Evolutionary conservation across 2,113 vertebrate species (phyloP).

Genomic region (Porphyrio hochstetteri): DNA sequence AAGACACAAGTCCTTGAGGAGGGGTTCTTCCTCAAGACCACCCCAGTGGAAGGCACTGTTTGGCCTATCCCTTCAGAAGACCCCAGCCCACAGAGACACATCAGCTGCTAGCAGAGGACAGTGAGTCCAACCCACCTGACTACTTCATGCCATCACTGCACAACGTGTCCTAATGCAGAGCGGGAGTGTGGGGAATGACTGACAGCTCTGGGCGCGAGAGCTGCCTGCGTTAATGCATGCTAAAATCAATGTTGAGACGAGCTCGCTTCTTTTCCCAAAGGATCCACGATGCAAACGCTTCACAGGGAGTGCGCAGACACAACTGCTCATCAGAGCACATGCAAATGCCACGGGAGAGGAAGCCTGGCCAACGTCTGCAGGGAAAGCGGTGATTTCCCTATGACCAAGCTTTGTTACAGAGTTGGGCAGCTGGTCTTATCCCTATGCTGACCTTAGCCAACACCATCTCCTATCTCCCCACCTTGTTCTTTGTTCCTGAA

Average conservation of each 20-base stretch:
- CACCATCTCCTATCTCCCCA: background rate
- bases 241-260: background rate
- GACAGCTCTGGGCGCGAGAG: background rate
- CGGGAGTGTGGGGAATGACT: fast-evolving
- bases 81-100: background rate
- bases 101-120: background rate
- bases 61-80: background rate
- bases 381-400: background rate
- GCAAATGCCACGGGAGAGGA: background rate
- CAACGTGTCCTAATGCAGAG: background rate
- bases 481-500: background rate
- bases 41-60: background rate
- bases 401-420: background rate
- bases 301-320: fast-evolving
- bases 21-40: background rate
- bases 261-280: background rate
- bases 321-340: background rate
- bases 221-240: background rate
- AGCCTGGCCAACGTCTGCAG: background rate
- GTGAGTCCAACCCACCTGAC: background rate
- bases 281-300: background rate
- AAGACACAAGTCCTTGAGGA: background rate
- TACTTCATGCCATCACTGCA: background rate
- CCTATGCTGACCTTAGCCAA: background rate
- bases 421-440: background rate